Conservation (phyloP, 2,888 invertebrate species). For the Sesia apiformis region DNA sequence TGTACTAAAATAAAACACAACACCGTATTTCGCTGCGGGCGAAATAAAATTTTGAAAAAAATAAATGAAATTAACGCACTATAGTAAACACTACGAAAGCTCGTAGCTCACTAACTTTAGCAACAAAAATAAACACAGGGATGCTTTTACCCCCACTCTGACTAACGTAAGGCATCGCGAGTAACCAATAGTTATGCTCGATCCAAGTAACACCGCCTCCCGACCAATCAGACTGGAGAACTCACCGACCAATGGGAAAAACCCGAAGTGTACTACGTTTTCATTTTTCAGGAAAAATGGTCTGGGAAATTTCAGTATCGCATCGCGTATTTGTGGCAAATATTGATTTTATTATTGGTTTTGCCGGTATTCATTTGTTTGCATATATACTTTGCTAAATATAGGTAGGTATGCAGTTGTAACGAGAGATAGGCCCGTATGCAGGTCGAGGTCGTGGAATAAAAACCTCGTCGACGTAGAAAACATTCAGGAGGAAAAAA, state of each 20-base stretch:
- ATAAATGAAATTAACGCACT: not conserved
- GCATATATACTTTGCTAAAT: too few relatives aligned
- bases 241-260: conserved; percentile 36
- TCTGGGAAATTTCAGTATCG: conserved; percentile 41
- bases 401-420: too few relatives aligned
- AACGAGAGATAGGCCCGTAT: too few relatives aligned
- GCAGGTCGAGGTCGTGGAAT: too few relatives aligned
- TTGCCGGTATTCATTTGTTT: too few relatives aligned
- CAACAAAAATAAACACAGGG: conserved; percentile 70
- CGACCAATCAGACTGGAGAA: conserved; percentile 35
- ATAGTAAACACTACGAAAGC: conserved; percentile 40
- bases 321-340: conserved; percentile 20
- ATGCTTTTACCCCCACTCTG: conserved; percentile 47
- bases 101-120: conserved; percentile 60
- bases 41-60: not conserved
- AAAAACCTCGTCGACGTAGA: too few relatives aligned
- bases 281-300: conserved; percentile 10
- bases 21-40: too few relatives aligned
- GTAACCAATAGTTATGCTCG: conserved; percentile 32
- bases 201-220: conserved; percentile 38
- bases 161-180: conserved; percentile 28
- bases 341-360: conserved; percentile 2
- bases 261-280: conserved; percentile 18
- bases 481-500: too few relatives aligned
- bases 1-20: not conserved